Evolutionary conservation across 2,888 invertebrate species (phyloP), one percentile per base, ranked within the genome.

Genomic region (Stenchaetothrips biformis): DNA sequence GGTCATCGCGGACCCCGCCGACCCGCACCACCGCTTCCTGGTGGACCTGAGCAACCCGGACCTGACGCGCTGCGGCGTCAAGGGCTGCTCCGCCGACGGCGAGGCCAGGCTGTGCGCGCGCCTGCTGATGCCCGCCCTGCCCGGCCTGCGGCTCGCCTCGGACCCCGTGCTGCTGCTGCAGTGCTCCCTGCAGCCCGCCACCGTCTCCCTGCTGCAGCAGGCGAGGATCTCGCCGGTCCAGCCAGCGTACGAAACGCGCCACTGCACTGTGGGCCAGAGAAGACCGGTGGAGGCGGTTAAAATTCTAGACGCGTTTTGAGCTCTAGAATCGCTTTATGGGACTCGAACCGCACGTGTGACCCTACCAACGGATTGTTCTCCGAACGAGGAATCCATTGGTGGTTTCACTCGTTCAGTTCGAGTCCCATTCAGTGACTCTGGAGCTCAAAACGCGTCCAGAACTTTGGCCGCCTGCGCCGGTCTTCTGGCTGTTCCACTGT

Each of bases 141-240:
- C 67, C 25, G 67, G 67, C n/a, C 67, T 74, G 9, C 67, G 67
- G 25, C 67, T 74, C 67, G 67, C 67, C 21, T 74, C 67, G 9
- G 67, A 74, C 67, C 67, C 67, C 25, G 67, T 74, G 67, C 67
- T 74, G 67, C 67, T 74, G 67, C 67, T 74, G 67, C 67, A 74
- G 67, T 74, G 67, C 67, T 21, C 67, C 25, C 67, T 74, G 67
- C 67, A 74, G 67, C 67, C 67, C 67, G 67, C 67, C 67, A 8
- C 25, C 11, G 67, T n/a, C 7, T 74, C 67, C 9, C 21, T 74
- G 9, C 67, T 74, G 21, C 67, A 74, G 67, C 67, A 74, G 67
- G 25, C 67, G 6, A 21, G 67, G 67, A 21, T 74, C 25, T 7
- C 67, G 67, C 21, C 67, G 67, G 67, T 11, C 9, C 67, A 74